Evolutionary conservation across 2,888 invertebrate species (phyloP), one percentile per base, ranked within the genome.

Genomic region (Ethmia dodecea): DNA sequence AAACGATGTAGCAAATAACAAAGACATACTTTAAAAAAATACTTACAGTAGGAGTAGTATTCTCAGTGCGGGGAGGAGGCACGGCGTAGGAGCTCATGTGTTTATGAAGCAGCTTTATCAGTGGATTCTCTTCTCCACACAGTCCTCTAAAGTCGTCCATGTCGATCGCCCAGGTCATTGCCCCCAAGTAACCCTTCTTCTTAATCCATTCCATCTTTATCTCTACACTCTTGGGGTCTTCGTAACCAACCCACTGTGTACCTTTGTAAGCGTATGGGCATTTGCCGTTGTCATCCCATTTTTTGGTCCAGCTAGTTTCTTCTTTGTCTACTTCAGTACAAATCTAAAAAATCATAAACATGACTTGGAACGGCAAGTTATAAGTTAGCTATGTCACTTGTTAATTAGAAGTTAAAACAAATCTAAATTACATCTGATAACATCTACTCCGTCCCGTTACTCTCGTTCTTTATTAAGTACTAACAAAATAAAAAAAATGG

Each of bases 101-200:
- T 13, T 91, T 87, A 55, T 92, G 76, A 30, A 96, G 78, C 33
- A 94, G 88, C 41, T 92, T 90, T 44, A 93, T 92, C 6, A 96
- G 75, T 0, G 91, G 88, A 67, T 96, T 94, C 55, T 89, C 88
- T 0, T 89, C 87, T 0, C 96, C 96, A 55, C 96, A 96, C 1
- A 94, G 64, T 0, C 95, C 95, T 38, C 89, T 88, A 66, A 95
- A 96, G 68, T 96, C 96, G 40, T 97, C 96, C 95, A 96, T 95
- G 50, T 94, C 94, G 29, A 96, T 92, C 13, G 96, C 96, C 96
- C 96, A 96, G 11, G 91, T 93, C 96, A 96, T 96, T 1, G 94
- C 95, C 0, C 96, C 96, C 0, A 92, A 92, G 48, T 83, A 83
- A 0, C 95, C 94, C 65, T 92, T 94, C 36, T 89, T 59, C 62